Conservation (phyloP, 2,797 vertebrate species). For the Rhinichthys osculus region DNA sequence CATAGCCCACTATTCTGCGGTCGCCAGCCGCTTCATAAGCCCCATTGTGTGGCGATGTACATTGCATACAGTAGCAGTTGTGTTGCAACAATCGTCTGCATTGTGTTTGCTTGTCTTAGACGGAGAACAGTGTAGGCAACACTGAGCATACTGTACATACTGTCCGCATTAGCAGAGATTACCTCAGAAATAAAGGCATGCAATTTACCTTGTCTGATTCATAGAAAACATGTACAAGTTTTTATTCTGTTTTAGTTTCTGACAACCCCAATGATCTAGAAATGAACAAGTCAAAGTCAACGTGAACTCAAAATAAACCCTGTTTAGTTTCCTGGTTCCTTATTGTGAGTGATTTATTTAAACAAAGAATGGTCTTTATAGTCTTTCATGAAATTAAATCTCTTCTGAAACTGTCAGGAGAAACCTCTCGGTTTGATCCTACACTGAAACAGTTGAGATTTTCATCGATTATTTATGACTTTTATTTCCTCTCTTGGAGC, state of each 20-base stretch:
- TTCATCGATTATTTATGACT: neutral
- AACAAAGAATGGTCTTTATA: neutral
- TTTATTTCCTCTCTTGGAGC: constrained; percentile 2
- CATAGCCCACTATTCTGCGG: neutral
- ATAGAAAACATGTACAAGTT: neutral
- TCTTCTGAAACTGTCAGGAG: neutral
- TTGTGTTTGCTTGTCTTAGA: constrained; percentile 28
- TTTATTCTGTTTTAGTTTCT: neutral
- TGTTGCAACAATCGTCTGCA: constrained; percentile 23
- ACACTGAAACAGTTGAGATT: neutral
- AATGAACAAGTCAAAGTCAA: neutral
- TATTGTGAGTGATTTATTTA: neutral
- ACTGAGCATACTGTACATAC: constrained; percentile 14
- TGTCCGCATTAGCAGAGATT: neutral
- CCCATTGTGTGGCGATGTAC: constrained; percentile 7
- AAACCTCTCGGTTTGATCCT: neutral
- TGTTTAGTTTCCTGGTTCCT: neutral
- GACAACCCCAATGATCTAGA: neutral
- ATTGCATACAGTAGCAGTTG: constrained; percentile 23
- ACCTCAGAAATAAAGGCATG: neutral
- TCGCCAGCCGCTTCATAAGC: neutral
- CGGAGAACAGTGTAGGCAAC: constrained; percentile 13
- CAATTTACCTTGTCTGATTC: neutral
- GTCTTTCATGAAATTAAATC: neutral
- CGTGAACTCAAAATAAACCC: neutral